Base-by-base conservation (phyloP, 2,797 vertebrate species). In the Malurus leucopterus region DNA sequence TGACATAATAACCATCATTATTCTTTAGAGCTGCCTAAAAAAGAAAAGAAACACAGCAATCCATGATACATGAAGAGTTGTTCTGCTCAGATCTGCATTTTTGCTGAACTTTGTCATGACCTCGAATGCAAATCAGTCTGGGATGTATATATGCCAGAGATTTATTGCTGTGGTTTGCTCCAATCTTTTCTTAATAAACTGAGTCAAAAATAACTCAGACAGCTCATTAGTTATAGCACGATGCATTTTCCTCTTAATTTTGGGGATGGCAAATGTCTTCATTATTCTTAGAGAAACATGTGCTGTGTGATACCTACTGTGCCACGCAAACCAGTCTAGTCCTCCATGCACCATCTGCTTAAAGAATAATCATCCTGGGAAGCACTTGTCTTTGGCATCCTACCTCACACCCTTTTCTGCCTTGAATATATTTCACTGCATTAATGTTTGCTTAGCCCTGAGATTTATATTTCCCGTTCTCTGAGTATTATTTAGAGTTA, bases 151-250 rank as follows among this genome's bases (percentile, higher is more conserved):
- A 62, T 64, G 62, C 24, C 38, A 55, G 82, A 93, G 91, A 93
- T 95, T 95, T 91, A 93, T 94, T 82, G 79, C 79, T 91, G 49
- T 67, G 58, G 77, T 67, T 94, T 95, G 13, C 29, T 83, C 57
- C 71, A 92, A 86, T 89, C 78, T 92, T 95, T 93, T 88, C 59
- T 89, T 86, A 85, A 94, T 92, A 91, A 91, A 84, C 63, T 19
- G 44, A 90, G 72, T 86, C 84, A 91, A 95, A 95, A 94, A 94
- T 93, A 95, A 84, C 51, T 86, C 58, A 11, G 84, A 92, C 62
- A 91, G 77, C 46, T 94, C 76, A 68, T 93, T 95, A 94, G 58
- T 94, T 95, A 94, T 8, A 51, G 54, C 49, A 72, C 3, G 1
- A 82, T 65, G 34, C 15, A 34, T 84, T 91, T 91, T 84, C 61